Percentiles rank a stretch among this genome's conserved stretches.
Evolutionary conservation across 2,888 invertebrate species (phyloP).

Genomic region (Nomada flava): DNA sequence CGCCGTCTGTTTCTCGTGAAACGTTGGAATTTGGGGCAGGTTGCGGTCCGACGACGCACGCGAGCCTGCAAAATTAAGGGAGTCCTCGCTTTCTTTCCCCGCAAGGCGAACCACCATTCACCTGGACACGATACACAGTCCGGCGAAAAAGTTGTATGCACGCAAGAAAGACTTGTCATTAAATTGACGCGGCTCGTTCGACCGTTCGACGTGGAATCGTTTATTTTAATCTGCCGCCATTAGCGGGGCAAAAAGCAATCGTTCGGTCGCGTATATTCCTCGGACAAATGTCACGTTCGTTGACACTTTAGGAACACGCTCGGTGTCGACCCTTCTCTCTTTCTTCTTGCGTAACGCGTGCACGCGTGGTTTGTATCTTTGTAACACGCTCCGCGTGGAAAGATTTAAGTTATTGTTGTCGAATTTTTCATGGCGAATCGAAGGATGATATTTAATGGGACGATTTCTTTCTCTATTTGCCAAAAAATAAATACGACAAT

Average conservation of each 20-base stretch:
- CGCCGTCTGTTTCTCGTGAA: conserved; percentile 37
- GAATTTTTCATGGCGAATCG: neutral
- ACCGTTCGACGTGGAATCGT: conserved; percentile 43
- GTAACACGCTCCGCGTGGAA: neutral
- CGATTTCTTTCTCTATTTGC: too few species aligned
- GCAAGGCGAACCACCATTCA: conserved; percentile 24
- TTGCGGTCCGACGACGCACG: conserved; percentile 73
- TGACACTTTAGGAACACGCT: conserved; percentile 44
- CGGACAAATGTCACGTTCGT: conserved; percentile 26
- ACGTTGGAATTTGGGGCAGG: conserved; percentile 72
- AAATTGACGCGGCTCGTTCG: conserved; percentile 33
- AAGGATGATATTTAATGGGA: neutral
- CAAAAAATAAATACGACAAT: too few species aligned
- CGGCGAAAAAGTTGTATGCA: conserved; percentile 28
- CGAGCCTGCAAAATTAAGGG: conserved; percentile 64
- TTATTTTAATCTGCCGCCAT: conserved; percentile 55
- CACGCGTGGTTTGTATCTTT: neutral
- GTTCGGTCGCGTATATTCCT: conserved; percentile 9
- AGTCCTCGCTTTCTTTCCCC: conserved; percentile 39
- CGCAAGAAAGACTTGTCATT: conserved; percentile 48
- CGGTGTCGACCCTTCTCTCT: neutral
- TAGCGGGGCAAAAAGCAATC: conserved; percentile 28
- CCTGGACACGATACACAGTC: conserved; percentile 22
- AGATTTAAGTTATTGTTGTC: too few species aligned
- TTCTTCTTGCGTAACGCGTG: conserved; percentile 1